These are phyloP conservation scores for Drosophila anceps DNA, from an alignment of 2,888 invertebrate genomes.

Conservation along the genomic window DNA sequence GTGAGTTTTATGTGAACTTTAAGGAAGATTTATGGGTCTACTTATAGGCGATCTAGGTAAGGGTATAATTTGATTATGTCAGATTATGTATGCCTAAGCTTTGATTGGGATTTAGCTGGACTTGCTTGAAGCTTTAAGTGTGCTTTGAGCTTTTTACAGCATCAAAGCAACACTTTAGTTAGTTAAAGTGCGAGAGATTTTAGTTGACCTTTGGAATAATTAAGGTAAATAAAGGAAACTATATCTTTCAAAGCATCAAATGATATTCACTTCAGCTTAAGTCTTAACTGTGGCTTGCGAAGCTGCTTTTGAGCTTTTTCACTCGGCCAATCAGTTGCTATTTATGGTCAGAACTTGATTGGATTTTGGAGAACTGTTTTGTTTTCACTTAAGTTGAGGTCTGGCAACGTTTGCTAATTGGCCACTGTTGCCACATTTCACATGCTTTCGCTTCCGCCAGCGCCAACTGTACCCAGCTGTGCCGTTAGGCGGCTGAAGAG, in stretches of 20 bases:
- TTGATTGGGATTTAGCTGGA: too few relatives aligned
- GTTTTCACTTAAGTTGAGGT: constrained; percentile 1
- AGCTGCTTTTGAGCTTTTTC: neutral
- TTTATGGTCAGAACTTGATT: neutral
- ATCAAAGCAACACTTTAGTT: too few relatives aligned
- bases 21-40: neutral
- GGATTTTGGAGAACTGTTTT: neutral
- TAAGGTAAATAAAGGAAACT: too few relatives aligned
- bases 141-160: neutral
- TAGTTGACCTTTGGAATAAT: too few relatives aligned
- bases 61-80: too few relatives aligned
- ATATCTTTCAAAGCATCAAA: too few relatives aligned
- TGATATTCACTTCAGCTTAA: neutral
- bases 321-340: neutral
- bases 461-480: constrained; percentile 18
- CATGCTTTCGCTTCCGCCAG: neutral
- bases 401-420: neutral
- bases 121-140: too few relatives aligned
- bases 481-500: constrained; percentile 6
- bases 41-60: too few relatives aligned
- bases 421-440: constrained; percentile 23
- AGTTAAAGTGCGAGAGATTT: too few relatives aligned
- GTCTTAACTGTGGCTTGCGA: neutral
- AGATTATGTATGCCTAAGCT: too few relatives aligned
- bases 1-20: neutral